Base-by-base conservation (phyloP, 2,797 vertebrate genomes). In the Sarcoramphus papa region DNA sequence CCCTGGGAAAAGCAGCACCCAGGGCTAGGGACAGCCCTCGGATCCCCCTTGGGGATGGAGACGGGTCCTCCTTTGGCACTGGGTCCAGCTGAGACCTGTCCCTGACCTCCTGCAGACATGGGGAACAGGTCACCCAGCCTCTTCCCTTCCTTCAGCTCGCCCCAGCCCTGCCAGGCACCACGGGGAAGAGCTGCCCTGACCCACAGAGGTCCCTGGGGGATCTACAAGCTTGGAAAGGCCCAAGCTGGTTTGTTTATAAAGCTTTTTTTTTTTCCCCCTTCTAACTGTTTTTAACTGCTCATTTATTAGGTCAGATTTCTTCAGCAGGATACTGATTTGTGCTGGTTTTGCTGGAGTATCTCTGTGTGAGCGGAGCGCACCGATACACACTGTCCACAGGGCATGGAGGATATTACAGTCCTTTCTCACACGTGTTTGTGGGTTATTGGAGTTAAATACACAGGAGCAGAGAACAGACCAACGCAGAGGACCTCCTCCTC, bases 321-420 rank as follows among this genome's bases (percentile, higher is more conserved):
- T 70, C 19, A 86, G 40, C 73, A 85, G 69, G 88, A 69, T 67
- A 54, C 33, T 14, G 65, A 43, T 47, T 50, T 31, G 21, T 28
- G 28, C 90, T 65, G 45, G 69, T 88, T 88, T 89, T 88, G 33
- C 80, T 74, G 70, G 35, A 86, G 54, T 14, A 85, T 20, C 40
- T 70, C 37, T 0, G 0, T 3, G 37, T 37, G 67, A 82, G 50
- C 5, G 1, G 59, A 62, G 54, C 1, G 0, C 30, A 62, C 14
- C 2, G 5, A 15, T 43, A 56, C 60, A 56, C 11, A 1, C 41
- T 2, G 4, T 82, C 51, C 84, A 85, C 3, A 1, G 87, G 78
- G 78, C 40, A 60, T 4, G 14, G 80, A 91, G 73, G 74, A 41
- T 78, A n/a, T 40, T 53, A 35, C 28, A 74, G 72, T 37, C 72